Base-by-base conservation (phyloP, 2,888 invertebrate species). In the Chrysomela aeneicollis region DNA sequence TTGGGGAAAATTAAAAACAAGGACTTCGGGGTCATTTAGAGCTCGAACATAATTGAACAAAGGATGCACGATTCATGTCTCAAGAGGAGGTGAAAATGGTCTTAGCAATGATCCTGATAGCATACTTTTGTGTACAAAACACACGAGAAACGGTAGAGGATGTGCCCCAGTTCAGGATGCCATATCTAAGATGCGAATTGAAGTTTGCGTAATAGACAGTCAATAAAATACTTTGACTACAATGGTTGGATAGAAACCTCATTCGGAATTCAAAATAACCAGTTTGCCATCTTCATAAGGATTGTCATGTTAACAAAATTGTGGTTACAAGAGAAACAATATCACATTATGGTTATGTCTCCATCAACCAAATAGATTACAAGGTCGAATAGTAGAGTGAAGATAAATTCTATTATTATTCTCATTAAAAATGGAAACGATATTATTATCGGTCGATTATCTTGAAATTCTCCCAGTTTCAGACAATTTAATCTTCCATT, bases 101-200 rank as follows among this genome's bases (percentile, higher is more conserved):
- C n/a, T n/a, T n/a, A n/a, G n/a, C n/a, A n/a, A n/a, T 37, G 54
- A 50, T n/a, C 50, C 50, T 21, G 3, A 50, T 12, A 21, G 50
- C 50, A 21, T 50, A 18, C 50, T 50, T 50, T 21, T 50, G 9
- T 5, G 8, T 50, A 21, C 19, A 21, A 50, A 50, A 50, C 12
- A 42, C 50, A 21, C 21, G 22, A 10, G 21, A 19, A 2, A 50
- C 17, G 17, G 52, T n/a, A 30, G 52, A 52, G 52, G 26, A 26
- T 22, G 52, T 30, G 26, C 52, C n/a, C 52, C 52, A 52, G 52
- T 52, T 52, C 12, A 52, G 22, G 2, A 51, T 51, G 12, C 51
- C 51, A 51, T 22, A 51, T 22, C 49, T 52, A n/a, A 53, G 53
- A 53, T 53, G 53, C 32, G 53, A 53, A 32, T 53, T 53, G 53